Base-by-base conservation (phyloP, 1,140 invertebrate species). In the Campoletis sonorensis region DNA sequence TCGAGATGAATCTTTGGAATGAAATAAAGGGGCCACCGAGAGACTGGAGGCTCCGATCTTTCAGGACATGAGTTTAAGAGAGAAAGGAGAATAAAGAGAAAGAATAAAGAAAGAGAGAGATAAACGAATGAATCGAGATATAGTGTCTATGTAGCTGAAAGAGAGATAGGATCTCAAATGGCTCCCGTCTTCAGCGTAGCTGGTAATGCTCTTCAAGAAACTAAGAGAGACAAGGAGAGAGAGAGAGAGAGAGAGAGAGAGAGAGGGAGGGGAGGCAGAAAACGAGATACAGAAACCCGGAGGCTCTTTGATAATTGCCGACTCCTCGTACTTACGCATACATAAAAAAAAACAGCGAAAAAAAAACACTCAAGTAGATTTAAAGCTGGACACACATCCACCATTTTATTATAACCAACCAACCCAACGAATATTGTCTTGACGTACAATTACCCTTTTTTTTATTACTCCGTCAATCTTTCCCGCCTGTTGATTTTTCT, bases 101-200 rank as follows among this genome's bases (percentile, higher is more conserved):
- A 5, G 54, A 73, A 61, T 54, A 75, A 30, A 45, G 68, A 79
- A 23, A 82, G 77, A 76, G 61, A 80, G 68, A 73, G 67, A 79
- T 33, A 54, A 73, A 73, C 8, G 70, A 80, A 80, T 23, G 79
- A 58, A 64, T 33, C 64, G 33, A 64, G 76, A 71, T 79, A 76
- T 49, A 33, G 30, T 70, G 15, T 23, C n/a, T 26, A 64, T 70
- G 30, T 77, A 79, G 70, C 64, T 54, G 70, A 71, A 75, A 68
- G 70, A 64, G 83, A 79, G 87, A 90, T 90, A 89, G 82, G 83
- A 90, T 90, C 89, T 90, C 82, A 67, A 79, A 85, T 82, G 85
- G 88, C 89, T 90, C 85, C 89, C 83, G 89, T 90, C 87, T 89
- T 90, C 83, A 88, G 88, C 88, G 85, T 89, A 86, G 88, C 89